Percentiles rank a stretch among this genome's conserved stretches.
Evolutionary conservation across 2,113 vertebrate species (phyloP).

Genomic region (Oryzias melastigma): DNA sequence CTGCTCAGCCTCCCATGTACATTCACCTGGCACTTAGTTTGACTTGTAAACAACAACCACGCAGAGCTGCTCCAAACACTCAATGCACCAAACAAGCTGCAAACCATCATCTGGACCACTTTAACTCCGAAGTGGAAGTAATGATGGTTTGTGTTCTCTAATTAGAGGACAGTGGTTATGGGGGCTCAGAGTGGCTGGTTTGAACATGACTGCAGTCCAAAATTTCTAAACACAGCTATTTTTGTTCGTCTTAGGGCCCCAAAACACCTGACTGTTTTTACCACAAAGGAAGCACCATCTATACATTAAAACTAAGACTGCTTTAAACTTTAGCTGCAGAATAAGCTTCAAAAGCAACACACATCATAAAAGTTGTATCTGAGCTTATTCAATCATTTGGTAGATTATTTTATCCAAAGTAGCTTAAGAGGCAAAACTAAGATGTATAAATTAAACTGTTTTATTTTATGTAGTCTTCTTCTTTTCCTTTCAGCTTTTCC

Average conservation of each 20-base stretch:
- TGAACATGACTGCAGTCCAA: conserved; percentile 8
- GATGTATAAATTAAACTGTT: no score
- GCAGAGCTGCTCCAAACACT: conserved; percentile 27
- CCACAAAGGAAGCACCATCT: conserved; percentile 11
- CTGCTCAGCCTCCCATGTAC: conserved; percentile 59
- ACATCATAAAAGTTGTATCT: no score
- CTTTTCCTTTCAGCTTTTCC: no score
- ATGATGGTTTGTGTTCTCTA: conserved; percentile 16
- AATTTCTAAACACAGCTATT: not conserved
- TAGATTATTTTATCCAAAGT: no score
- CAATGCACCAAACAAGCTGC: conserved; percentile 13
- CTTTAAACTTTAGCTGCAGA: no score
- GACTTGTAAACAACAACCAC: conserved; percentile 48
- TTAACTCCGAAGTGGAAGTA: conserved; percentile 1
- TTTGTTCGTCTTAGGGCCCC: not conserved
- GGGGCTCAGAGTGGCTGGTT: conserved; percentile 7
- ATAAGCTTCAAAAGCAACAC: no score
- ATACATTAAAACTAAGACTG: no score
- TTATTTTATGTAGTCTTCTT: no score
- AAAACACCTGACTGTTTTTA: conserved; percentile 32
- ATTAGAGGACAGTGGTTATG: conserved; percentile 24
- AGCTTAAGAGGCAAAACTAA: no score
- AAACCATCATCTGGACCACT: conserved; percentile 11
- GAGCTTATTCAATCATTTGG: no score
- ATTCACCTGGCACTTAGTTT: conserved; percentile 68